Percentiles rank a stretch among this genome's conserved stretches.
These are phyloP conservation scores for Piprites chloris DNA, from an alignment of 2,113 vertebrate genomes.

Conservation along the genomic window DNA sequence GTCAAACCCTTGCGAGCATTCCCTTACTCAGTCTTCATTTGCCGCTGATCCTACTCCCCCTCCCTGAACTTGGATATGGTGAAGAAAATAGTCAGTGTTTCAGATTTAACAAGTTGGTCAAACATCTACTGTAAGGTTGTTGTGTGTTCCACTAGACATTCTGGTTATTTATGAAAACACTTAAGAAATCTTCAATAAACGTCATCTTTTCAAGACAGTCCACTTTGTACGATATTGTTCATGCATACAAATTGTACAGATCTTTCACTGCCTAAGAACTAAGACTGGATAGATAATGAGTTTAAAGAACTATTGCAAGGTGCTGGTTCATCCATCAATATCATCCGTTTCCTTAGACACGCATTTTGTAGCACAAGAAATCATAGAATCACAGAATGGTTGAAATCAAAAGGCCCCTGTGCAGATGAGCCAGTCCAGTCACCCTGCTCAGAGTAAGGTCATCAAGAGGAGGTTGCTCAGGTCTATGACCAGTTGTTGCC, in stretches of 20 bases:
- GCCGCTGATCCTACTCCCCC: background rate
- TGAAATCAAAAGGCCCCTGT: background rate
- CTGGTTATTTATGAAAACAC: background rate
- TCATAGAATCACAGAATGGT: background rate
- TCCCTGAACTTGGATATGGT: background rate
- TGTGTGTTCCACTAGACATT: background rate
- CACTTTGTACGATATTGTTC: background rate
- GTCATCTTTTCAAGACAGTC: background rate
- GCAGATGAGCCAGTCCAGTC: background rate
- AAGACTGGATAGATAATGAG: background rate
- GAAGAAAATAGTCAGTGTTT: background rate
- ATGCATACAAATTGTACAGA: background rate
- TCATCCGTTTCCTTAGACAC: background rate
- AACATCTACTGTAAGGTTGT: background rate
- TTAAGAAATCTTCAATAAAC: background rate
- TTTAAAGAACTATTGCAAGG: background rate
- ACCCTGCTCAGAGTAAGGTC: background rate
- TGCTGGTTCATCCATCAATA: background rate
- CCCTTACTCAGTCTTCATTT: background rate
- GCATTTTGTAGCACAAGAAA: background rate
- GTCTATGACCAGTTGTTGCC: rapidly evolving
- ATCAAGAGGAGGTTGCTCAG: background rate
- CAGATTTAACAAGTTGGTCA: background rate
- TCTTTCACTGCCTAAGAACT: background rate
- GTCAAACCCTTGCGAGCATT: background rate